Conservation (phyloP, 2,797 vertebrate species). For the Takifugu rubripes region DNA sequence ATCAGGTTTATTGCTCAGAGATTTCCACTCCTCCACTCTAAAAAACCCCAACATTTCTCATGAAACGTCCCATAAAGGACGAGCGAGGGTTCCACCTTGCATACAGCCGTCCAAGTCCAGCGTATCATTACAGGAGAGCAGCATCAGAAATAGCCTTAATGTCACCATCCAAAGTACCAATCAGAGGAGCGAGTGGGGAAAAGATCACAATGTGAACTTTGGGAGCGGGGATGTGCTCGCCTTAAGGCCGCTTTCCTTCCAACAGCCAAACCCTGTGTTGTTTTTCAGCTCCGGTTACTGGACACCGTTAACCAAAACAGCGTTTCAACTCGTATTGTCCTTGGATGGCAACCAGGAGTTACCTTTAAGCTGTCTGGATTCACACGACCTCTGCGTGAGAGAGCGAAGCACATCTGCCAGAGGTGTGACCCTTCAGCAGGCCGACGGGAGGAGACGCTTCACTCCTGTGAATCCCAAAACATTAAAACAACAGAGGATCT, state of each 20-base stretch:
- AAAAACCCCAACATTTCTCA: background rate
- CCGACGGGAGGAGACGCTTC: background rate
- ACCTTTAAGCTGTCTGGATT: constrained; percentile 39
- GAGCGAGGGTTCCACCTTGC: constrained; percentile 28
- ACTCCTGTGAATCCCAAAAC: background rate
- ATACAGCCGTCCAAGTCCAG: constrained; percentile 35
- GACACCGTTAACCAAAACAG: constrained; percentile 74
- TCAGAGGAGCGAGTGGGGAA: constrained; percentile 53
- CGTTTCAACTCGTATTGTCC: constrained; percentile 73
- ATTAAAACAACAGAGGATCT: too few species aligned
- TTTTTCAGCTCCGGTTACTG: constrained; percentile 72
- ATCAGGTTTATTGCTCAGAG: too few species aligned
- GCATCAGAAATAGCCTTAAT: constrained; percentile 67
- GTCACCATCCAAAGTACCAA: constrained; percentile 48
- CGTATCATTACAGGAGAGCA: constrained; percentile 67
- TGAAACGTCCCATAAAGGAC: constrained; percentile 21
- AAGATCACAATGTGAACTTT: constrained; percentile 69
- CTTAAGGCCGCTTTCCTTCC: constrained; percentile 53
- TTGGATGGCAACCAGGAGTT: constrained; percentile 61
- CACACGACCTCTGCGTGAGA: background rate
- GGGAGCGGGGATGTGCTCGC: constrained; percentile 19
- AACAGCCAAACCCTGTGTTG: constrained; percentile 59
- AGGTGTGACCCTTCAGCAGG: background rate
- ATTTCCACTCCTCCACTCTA: too few species aligned
- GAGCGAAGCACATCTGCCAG: background rate